Conservation (phyloP, 2,797 vertebrate genomes). For the Mareca strepera region DNA sequence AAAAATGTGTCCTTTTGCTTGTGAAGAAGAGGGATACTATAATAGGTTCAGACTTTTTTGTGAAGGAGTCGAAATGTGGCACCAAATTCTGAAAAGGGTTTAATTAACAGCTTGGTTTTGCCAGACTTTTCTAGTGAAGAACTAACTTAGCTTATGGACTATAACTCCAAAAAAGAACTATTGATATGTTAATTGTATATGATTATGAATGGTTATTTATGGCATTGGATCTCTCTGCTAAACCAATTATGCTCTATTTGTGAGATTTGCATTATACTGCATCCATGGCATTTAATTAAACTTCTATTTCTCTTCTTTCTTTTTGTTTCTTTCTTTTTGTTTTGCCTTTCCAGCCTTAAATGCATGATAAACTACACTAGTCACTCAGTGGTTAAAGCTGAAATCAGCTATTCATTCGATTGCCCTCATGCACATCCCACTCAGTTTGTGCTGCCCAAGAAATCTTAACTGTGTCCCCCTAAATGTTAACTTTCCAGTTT, state of each 20-base stretch:
- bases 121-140: conserved; percentile 70
- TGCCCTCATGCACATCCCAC: not conserved
- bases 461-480: not conserved
- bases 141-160: conserved; percentile 74
- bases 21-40: conserved; percentile 39
- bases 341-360: conserved; percentile 38
- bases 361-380: conserved; percentile 6
- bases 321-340: conserved; percentile 42
- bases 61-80: conserved; percentile 56
- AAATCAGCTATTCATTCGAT: conserved; percentile 27
- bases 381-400: conserved; percentile 47
- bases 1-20: conserved; percentile 21
- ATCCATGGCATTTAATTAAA: conserved; percentile 68
- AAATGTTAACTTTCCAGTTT: not conserved
- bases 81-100: conserved; percentile 71
- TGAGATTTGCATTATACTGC: conserved; percentile 73
- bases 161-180: conserved; percentile 75
- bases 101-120: conserved; percentile 76
- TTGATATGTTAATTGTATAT: conserved; percentile 78
- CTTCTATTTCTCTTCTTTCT: conserved; percentile 63
- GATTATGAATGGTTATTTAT: conserved; percentile 78
- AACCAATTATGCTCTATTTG: conserved; percentile 77
- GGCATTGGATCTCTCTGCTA: conserved; percentile 74
- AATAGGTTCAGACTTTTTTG: conserved; percentile 50
- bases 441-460: not conserved